Evolutionary conservation across 2,797 vertebrate species (phyloP).

Genomic region (Poliocrania exsul): DNA sequence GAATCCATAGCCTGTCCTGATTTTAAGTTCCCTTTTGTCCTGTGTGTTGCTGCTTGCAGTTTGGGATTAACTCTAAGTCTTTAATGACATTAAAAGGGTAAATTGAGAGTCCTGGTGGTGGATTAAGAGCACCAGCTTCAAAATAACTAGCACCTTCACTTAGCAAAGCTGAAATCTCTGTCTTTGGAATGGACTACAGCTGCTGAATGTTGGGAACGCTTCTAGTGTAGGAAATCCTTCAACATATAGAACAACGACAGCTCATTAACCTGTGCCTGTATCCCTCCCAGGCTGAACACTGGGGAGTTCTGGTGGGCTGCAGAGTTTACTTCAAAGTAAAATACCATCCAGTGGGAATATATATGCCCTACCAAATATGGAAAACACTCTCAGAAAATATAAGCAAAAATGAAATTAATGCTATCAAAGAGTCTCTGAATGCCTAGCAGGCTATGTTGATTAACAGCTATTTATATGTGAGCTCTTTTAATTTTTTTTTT

Average conservation of each 20-base stretch:
- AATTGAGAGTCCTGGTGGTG: conserved; percentile 23
- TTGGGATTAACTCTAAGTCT: conserved; percentile 42
- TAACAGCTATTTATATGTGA: conserved; percentile 18
- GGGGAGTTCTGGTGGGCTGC: not conserved
- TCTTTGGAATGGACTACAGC: not conserved
- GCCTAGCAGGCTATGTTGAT: conserved; percentile 22
- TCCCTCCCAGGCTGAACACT: not conserved
- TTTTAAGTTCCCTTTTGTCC: conserved; percentile 45
- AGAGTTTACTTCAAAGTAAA: conserved; percentile 31
- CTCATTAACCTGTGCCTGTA: conserved; percentile 11
- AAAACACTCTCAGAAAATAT: not conserved
- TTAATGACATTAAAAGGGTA: conserved; percentile 52
- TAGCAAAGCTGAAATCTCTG: not conserved
- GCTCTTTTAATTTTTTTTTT: not conserved
- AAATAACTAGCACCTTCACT: not conserved
- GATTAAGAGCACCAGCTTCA: conserved; percentile 23
- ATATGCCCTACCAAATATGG: not conserved
- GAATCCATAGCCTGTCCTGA: conserved; percentile 5
- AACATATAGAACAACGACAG: fast-evolving
- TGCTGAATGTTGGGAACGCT: not conserved
- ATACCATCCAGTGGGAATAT: not conserved
- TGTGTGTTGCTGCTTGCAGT: not conserved
- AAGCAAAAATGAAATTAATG: not conserved
- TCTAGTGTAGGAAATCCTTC: not conserved
- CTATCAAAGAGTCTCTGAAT: not conserved